Evolutionary conservation across 2,888 invertebrate genomes (phyloP).

Genomic region (Gari tellinella): DNA sequence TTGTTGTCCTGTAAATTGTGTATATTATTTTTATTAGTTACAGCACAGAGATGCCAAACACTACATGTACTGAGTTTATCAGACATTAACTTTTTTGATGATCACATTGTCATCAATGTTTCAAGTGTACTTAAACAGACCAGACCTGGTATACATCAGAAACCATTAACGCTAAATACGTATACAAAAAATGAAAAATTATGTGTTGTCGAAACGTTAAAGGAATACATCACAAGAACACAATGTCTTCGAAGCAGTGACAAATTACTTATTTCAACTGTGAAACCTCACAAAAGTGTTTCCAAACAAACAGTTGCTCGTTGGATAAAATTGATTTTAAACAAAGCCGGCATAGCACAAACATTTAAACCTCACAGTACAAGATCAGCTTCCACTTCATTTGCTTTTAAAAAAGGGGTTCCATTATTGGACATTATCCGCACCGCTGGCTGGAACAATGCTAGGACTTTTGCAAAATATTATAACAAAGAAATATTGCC

Average conservation of each 20-base stretch:
- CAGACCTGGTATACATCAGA: conserved; percentile 1
- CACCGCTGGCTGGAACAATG: conserved; percentile 22
- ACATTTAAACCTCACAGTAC: conserved; percentile 22
- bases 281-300: conserved; percentile 11
- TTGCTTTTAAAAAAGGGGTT: conserved; percentile 5
- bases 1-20: too few species aligned
- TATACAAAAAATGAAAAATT: neutral
- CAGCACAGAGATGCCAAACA: conserved; percentile 6
- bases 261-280: conserved; percentile 10
- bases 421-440: conserved; percentile 9
- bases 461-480: conserved; percentile 6
- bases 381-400: conserved; percentile 12
- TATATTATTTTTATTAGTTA: neutral
- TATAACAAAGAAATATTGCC: neutral
- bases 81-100: neutral
- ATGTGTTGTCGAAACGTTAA: conserved; percentile 1
- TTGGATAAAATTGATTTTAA: conserved; percentile 16
- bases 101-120: neutral
- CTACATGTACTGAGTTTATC: neutral
- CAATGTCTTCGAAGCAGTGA: conserved; percentile 2
- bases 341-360: conserved; percentile 6
- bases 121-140: neutral
- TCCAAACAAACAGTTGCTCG: conserved; percentile 19
- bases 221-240: conserved; percentile 12
- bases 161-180: neutral